A percentile compares a stretch with the other conserved stretches of the same genome.
Conservation (phyloP, 2,797 vertebrate species). For the Pseudochromis fuscus region DNA sequence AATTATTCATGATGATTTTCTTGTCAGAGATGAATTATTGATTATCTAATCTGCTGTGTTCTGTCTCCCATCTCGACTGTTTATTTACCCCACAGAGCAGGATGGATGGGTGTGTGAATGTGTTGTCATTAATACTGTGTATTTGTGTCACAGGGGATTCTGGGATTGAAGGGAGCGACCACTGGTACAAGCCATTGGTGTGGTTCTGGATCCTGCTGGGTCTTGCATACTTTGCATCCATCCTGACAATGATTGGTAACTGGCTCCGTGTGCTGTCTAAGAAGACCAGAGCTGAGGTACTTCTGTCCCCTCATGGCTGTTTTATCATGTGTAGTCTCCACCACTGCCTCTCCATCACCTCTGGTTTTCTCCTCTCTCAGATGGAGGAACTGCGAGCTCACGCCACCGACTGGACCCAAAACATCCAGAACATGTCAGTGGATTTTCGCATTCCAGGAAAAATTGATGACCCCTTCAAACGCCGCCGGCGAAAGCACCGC, state of each 20-base stretch:
- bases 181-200: slow-evolving; percentile 92
- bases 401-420: slow-evolving; percentile 92
- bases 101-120: slow-evolving; percentile 5
- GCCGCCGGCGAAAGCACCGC: slow-evolving; percentile 74
- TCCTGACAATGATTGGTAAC: slow-evolving; percentile 93
- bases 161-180: slow-evolving; percentile 74
- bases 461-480: slow-evolving; percentile 85
- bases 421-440: slow-evolving; percentile 89
- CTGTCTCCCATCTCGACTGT: slow-evolving; percentile 26
- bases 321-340: neutral
- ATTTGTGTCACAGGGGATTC: slow-evolving; percentile 81
- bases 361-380: slow-evolving; percentile 68
- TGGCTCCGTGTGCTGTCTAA: slow-evolving; percentile 91
- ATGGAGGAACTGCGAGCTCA: slow-evolving; percentile 93
- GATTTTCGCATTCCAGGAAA: slow-evolving; percentile 83
- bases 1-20: slow-evolving; percentile 62
- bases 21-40: slow-evolving; percentile 64
- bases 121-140: slow-evolving; percentile 8
- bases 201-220: slow-evolving; percentile 95
- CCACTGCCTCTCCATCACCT: slow-evolving; percentile 13
- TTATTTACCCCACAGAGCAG: slow-evolving; percentile 38
- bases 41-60: slow-evolving; percentile 37
- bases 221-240: slow-evolving; percentile 92
- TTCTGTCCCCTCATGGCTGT: neutral
- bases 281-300: slow-evolving; percentile 92